Evolutionary conservation across 2,888 invertebrate genomes (phyloP), one percentile per base, ranked within the genome.

Genomic region (Meghimatium bilineatum): DNA sequence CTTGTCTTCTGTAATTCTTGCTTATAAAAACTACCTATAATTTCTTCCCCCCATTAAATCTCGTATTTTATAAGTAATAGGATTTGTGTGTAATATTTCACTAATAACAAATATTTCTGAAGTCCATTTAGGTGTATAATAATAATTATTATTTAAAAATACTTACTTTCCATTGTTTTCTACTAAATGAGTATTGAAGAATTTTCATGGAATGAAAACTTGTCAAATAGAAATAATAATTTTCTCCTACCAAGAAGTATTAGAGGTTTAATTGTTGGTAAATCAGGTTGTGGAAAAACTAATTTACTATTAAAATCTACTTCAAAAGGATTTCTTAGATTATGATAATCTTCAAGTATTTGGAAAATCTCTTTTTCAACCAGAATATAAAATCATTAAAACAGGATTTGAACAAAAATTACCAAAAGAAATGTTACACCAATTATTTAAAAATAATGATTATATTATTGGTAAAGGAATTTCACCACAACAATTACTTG

Each of bases 351-450:
- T 85, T 26, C 26, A 38, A 29, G 80, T 85, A 20, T 85, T 83
- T 71, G 85, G 85, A 38, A 85, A 85, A 75, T 80, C 76, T 67
- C 77, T 85, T 14, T 84, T 84, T 69, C 85, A 85, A 76, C 84
- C 85, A 20, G 85, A 85, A 85, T 83, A 85, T n/a, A 49, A 52
- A 26, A 49, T 74, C 6, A 23, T 49, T 44, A 74, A 74, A 49
- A 49, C 29, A 49, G 76, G 32, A 32, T 72, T 79, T 82, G 66
- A 82, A 66, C 56, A 69, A 52, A 81, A 63, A 1, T 36, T 84
- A 52, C 44, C 74, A 60, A 85, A 81, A 77, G 77, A 75, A 77
- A n/a, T n/a, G 32, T 49, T 49, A 63, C 82, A 38, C 29, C 29
- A 17, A 63, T 29, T 78, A 10, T 78, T 78, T 44, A n/a, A n/a